These are phyloP conservation scores for Cantharis flavilabris DNA, from an alignment of 2,888 invertebrate species.

Conservation along the genomic window DNA sequence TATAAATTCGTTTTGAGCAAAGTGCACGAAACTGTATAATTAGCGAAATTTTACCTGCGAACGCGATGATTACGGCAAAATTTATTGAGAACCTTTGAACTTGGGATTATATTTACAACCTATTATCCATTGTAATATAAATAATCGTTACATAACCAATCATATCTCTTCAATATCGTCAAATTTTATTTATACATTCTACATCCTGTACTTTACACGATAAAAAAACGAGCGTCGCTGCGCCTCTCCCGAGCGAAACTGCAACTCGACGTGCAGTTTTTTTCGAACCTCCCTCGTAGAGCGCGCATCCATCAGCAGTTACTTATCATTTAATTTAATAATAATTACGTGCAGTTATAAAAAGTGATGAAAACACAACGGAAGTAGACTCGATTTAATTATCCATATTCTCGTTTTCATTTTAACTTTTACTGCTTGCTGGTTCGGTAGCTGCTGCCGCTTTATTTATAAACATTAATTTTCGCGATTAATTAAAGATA, in stretches of 20 bases:
- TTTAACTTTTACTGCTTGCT: not conserved
- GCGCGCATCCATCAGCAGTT: not conserved
- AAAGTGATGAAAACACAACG: slow-evolving; percentile 10
- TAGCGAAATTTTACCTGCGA: not conserved
- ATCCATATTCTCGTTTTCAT: slow-evolving; percentile 23
- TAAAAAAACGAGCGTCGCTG: not conserved
- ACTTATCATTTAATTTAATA: not conserved
- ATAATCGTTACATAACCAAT: not conserved
- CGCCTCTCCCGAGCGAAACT: too few relatives aligned
- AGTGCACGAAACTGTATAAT: not conserved
- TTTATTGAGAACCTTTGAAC: not conserved
- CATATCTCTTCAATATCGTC: not conserved
- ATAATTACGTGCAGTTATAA: not conserved
- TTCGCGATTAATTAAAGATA: slow-evolving; percentile 15
- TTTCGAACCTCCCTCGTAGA: not conserved
- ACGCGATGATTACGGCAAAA: not conserved
- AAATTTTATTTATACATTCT: not conserved
- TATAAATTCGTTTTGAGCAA: not conserved
- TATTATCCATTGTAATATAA: not conserved
- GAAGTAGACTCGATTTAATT: slow-evolving; percentile 28
- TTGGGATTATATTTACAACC: not conserved
- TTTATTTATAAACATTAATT: slow-evolving; percentile 12
- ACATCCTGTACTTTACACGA: not conserved
- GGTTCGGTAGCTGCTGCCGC: not conserved
- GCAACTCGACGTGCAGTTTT: not conserved